Base-by-base conservation (phyloP, 2,888 invertebrate species). In the Carpatolechia fugitivella region DNA sequence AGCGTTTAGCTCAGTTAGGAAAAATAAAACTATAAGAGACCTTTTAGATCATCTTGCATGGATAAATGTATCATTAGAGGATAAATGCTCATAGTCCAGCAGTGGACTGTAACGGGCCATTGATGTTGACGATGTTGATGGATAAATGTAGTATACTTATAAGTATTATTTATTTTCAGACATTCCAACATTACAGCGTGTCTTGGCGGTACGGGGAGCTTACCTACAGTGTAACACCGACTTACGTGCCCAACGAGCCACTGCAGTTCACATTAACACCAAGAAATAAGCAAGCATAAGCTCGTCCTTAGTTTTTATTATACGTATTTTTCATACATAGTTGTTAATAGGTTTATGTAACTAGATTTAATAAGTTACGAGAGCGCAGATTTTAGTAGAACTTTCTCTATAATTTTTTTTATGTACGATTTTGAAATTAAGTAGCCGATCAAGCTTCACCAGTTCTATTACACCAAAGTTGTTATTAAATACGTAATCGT, bases 231-330 rank as follows among this genome's bases (percentile, higher is more conserved):
- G 93, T 94, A 55, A 93, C 93, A 60, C 94, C 95, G 53, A 95
- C 95, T 46, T 95, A 95, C 70, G 92, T 94, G 56, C 94, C 95
- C 11, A 91, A 92, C 69, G 93, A 95, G 66, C 94, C 95, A 36
- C 78, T 95, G 57, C 92, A 92, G 78, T 95, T 95, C 73, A 92
- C 92, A 70, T 80, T 94, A 61, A 90, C 82, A 48, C 80, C 80
- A 54, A 80, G 85, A 62, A 68, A 67, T 14, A 44, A 44, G 24
- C n/a, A n/a, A n/a, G n/a, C n/a, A n/a, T n/a, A n/a, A n/a, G n/a
- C n/a, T n/a, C n/a, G n/a, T n/a, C n/a, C n/a, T n/a, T n/a, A n/a
- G n/a, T n/a, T n/a, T n/a, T n/a, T n/a, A n/a, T n/a, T n/a, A n/a
- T n/a, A n/a, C n/a, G n/a, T n/a, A n/a, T n/a, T n/a, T n/a, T n/a